A percentile compares a stretch with the other conserved stretches of the same genome.
These are phyloP conservation scores for Limnothrissa miodon DNA, from an alignment of 2,113 vertebrate genomes.

Conservation along the genomic window DNA sequence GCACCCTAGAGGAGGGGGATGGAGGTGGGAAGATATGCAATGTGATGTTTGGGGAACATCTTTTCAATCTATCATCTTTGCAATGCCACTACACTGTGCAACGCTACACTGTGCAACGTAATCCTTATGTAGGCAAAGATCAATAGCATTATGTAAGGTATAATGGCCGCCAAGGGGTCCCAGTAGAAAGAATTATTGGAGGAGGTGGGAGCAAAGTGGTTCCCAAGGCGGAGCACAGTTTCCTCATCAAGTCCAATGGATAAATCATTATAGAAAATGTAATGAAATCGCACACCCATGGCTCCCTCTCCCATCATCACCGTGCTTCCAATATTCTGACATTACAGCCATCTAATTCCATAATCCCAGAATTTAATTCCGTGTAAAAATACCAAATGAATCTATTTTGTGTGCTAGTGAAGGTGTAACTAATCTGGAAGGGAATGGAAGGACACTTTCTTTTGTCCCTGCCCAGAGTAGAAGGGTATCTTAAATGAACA, in stretches of 20 bases:
- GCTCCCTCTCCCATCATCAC: neutral
- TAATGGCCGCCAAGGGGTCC: too few species aligned
- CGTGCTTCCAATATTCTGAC: neutral
- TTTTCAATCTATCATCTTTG: neutral
- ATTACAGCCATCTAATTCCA: neutral
- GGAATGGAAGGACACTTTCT: neutral
- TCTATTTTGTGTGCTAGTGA: neutral
- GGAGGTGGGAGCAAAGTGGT: too few species aligned
- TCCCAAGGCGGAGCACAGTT: too few species aligned
- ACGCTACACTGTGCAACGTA: neutral
- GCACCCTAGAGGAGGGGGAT: neutral
- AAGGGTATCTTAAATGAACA: neutral
- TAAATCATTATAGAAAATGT: constrained; percentile 23
- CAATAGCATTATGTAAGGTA: neutral
- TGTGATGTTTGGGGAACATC: neutral
- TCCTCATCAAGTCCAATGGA: neutral
- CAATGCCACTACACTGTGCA: neutral
- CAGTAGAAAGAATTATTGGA: too few species aligned
- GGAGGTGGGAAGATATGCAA: neutral
- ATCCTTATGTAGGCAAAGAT: neutral
- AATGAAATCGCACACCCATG: neutral
- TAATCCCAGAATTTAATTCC: neutral
- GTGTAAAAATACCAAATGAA: constrained; percentile 13
- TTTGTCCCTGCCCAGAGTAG: neutral
- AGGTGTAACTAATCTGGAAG: neutral